Evolutionary conservation across 2,797 vertebrate genomes (phyloP).

Genomic region (Cuniculus paca): DNA sequence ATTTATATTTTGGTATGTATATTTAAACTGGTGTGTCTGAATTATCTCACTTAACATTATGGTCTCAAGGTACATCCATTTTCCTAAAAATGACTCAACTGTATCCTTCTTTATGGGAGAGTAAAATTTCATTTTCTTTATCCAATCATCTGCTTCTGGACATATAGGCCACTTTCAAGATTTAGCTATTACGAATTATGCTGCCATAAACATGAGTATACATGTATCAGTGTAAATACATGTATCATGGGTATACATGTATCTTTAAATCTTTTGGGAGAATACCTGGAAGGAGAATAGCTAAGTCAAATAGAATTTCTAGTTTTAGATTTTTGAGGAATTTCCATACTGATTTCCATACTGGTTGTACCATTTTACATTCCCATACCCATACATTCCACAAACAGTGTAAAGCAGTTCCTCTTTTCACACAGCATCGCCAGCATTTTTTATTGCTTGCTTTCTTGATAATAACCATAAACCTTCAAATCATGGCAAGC

Average conservation of each 20-base stretch:
- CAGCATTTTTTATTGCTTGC: background rate
- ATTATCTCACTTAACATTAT: background rate
- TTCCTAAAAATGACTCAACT: background rate
- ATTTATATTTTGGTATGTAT: background rate
- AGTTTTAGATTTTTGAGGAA: background rate
- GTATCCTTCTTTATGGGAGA: background rate
- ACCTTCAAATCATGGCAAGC: background rate
- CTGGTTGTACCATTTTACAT: background rate
- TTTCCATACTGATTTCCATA: background rate
- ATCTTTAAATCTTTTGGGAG: background rate
- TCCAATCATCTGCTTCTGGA: background rate
- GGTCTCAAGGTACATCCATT: background rate
- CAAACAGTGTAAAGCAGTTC: background rate
- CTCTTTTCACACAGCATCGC: background rate
- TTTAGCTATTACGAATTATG: background rate
- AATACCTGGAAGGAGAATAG: background rate
- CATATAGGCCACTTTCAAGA: background rate
- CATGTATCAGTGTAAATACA: background rate
- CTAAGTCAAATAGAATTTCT: background rate
- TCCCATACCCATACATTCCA: background rate
- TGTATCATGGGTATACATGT: too few species aligned
- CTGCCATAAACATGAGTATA: background rate
- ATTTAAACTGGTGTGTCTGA: background rate
- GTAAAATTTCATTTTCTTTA: background rate
- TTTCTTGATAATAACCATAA: background rate